Conservation (phyloP, 1,140 invertebrate species). For the Cylas formicarius region DNA sequence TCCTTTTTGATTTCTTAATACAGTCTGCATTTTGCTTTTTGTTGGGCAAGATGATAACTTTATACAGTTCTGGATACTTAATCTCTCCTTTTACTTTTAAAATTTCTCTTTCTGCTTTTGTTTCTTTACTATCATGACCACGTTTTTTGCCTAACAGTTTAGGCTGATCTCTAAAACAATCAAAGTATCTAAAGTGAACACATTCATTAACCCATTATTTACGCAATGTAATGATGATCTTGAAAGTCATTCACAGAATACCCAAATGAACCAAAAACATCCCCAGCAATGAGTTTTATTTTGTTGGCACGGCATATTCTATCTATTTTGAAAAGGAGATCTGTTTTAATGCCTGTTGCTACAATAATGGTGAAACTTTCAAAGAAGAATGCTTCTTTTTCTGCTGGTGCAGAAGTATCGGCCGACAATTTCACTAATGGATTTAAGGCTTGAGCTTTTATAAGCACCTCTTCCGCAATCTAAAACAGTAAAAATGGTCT, state of each 20-base stretch:
- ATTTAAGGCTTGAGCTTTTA: conserved; percentile 75
- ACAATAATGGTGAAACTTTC: conserved; percentile 78
- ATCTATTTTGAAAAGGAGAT: conserved; percentile 69
- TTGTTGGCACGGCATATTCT: conserved; percentile 68
- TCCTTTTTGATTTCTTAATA: conserved; percentile 38
- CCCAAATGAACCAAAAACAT: conserved; percentile 91
- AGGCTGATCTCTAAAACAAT: conserved; percentile 33
- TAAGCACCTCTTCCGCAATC: conserved; percentile 75
- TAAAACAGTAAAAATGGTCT: conserved; percentile 41
- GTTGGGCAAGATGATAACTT: conserved; percentile 47
- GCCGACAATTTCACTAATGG: conserved; percentile 82
- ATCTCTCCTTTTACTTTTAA: conserved; percentile 32
- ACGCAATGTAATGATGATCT: conserved; percentile 81
- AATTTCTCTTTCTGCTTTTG: conserved; percentile 26
- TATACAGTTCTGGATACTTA: conserved; percentile 33
- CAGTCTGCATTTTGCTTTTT: conserved; percentile 47
- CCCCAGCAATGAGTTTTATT: conserved; percentile 82
- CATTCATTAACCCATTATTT: conserved; percentile 43
- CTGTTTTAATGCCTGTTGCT: conserved; percentile 64
- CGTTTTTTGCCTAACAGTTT: conserved; percentile 31
- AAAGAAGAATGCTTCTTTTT: conserved; percentile 68
- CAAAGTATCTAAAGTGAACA: neutral
- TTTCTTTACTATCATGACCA: conserved; percentile 24
- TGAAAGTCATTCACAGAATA: conserved; percentile 86
- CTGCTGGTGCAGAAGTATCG: conserved; percentile 56